A percentile compares a stretch with the other conserved stretches of the same genome.
phyloP scores from a whole-genome alignment of 1,140 invertebrate genomes.

The Apis dorsata region DNA sequence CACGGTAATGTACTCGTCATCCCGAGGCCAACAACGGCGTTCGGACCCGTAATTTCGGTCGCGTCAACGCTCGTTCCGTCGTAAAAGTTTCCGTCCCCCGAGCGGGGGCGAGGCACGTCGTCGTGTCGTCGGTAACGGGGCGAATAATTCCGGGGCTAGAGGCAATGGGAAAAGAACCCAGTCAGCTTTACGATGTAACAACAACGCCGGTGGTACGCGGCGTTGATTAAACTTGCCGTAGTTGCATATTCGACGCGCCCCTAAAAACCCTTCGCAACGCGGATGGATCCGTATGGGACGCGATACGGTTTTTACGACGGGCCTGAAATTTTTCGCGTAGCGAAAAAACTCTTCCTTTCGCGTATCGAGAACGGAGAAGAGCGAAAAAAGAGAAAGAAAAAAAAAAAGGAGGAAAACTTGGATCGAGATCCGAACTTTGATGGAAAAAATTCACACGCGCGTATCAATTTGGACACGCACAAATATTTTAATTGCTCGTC shows the following conservation, averaged over 20 bases:
- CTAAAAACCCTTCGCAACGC: neutral
- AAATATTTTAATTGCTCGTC: slow-evolving; percentile 36
- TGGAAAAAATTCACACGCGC: neutral
- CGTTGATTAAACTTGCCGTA: slow-evolving; percentile 10
- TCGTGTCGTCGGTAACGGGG: neutral
- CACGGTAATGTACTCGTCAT: slow-evolving; percentile 20
- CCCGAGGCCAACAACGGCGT: neutral
- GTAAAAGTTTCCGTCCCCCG: neutral
- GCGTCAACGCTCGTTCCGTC: slow-evolving; percentile 11
- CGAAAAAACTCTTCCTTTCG: neutral
- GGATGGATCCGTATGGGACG: neutral
- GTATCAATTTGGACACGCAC: neutral
- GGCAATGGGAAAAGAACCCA: neutral
- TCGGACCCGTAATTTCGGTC: slow-evolving; percentile 23
- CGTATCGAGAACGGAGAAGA: too few species aligned
- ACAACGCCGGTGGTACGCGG: neutral
- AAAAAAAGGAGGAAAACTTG: neutral
- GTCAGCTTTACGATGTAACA: neutral
- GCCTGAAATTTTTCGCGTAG: neutral
- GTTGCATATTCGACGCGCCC: neutral
- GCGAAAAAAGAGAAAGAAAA: too few species aligned
- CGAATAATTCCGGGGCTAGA: slow-evolving; percentile 8
- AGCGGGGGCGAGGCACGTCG: neutral
- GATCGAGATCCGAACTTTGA: neutral
- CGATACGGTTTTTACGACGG: neutral